Conservation (phyloP, 2,113 vertebrate genomes). For the Clupea harengus region DNA sequence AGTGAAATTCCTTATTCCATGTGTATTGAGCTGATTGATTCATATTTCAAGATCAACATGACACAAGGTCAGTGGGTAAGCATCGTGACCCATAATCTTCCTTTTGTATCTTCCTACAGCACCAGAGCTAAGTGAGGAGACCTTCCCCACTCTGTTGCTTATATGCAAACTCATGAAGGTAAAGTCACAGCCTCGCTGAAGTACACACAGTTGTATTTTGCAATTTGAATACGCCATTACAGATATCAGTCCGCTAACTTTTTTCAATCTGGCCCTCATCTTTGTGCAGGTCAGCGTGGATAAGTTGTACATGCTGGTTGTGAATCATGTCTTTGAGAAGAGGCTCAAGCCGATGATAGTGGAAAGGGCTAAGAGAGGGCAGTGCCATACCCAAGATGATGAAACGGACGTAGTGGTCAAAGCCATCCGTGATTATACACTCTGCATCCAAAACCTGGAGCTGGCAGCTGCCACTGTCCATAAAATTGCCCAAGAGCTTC, state of each 20-base stretch:
- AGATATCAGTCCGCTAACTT: background rate
- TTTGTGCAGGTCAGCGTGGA: constrained; percentile 82
- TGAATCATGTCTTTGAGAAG: constrained; percentile 83
- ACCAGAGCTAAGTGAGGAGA: constrained; percentile 88
- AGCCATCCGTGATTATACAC: constrained; percentile 80
- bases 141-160: constrained; percentile 86
- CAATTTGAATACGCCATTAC: background rate
- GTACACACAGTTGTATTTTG: background rate
- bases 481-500: constrained; percentile 89
- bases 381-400: constrained; percentile 64
- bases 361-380: constrained; percentile 67
- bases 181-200: constrained; percentile 29
- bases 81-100: background rate
- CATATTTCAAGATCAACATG: background rate
- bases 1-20: no score
- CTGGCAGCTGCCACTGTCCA: constrained; percentile 88
- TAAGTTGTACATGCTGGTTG: constrained; percentile 85
- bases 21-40: background rate
- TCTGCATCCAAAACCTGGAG: constrained; percentile 85
- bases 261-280: background rate
- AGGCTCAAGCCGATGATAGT: constrained; percentile 84
- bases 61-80: background rate
- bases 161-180: constrained; percentile 97
- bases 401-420: constrained; percentile 73
- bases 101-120: constrained; percentile 64